Percentiles rank a stretch among this genome's conserved stretches.
These are phyloP conservation scores for Colius striatus DNA, from an alignment of 2,113 vertebrate genomes.

Conservation along the genomic window DNA sequence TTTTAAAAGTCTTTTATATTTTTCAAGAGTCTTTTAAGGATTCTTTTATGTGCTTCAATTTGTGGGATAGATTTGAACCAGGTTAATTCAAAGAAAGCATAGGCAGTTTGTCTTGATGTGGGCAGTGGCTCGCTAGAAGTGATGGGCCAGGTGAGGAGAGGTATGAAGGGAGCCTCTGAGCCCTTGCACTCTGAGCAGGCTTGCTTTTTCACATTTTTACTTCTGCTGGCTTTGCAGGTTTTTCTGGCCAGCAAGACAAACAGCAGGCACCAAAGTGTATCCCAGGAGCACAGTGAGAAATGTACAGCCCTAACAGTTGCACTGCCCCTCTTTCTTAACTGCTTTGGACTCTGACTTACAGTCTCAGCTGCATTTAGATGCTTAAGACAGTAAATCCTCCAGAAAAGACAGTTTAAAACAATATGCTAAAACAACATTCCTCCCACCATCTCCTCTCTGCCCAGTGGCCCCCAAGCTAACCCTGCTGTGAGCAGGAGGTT, in stretches of 20 bases:
- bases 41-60: background rate
- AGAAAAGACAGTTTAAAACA: background rate
- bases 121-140: background rate
- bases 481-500: background rate
- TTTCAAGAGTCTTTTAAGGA: background rate
- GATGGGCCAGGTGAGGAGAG: background rate
- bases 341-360: background rate
- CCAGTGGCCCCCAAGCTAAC: background rate
- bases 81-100: background rate
- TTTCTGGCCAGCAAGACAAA: background rate
- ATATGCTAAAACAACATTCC: background rate
- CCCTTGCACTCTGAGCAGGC: background rate
- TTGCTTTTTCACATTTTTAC: background rate
- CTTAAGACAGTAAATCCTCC: background rate
- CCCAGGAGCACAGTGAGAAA: background rate
- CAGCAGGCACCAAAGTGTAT: background rate
- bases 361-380: background rate
- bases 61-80: background rate
- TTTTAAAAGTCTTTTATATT: background rate
- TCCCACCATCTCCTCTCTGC: background rate
- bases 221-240: background rate
- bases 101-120: background rate
- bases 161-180: background rate
- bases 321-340: background rate
- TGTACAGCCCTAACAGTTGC: background rate